Conservation (phyloP, 2,113 vertebrate species). For the Syngnathus typhle region DNA sequence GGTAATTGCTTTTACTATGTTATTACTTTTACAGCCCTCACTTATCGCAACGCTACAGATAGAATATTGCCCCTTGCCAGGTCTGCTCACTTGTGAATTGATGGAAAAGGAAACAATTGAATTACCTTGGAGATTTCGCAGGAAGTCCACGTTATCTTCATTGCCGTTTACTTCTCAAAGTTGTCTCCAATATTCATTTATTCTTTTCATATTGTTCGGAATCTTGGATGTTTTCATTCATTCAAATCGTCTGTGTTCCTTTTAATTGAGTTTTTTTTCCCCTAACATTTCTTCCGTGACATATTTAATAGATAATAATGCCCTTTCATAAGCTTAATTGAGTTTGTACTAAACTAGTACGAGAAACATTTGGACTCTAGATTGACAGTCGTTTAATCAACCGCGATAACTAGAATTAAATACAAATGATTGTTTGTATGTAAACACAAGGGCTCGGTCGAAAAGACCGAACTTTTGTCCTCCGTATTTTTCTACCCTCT, state of each 20-base stretch:
- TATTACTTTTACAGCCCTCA: slow-evolving; percentile 67
- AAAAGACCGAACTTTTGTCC: neutral
- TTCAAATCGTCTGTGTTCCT: slow-evolving; percentile 22
- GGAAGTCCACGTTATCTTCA: slow-evolving; percentile 49
- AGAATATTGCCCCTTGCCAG: slow-evolving; percentile 58
- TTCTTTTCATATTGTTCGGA: slow-evolving; percentile 24
- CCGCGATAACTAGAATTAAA: slow-evolving; percentile 3
- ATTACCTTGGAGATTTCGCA: slow-evolving; percentile 61
- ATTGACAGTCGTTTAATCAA: slow-evolving; percentile 8
- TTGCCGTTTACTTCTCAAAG: slow-evolving; percentile 31
- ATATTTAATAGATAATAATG: slow-evolving; percentile 7
- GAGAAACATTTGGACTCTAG: slow-evolving; percentile 15
- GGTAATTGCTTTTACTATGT: slow-evolving; percentile 69
- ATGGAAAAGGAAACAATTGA: slow-evolving; percentile 63
- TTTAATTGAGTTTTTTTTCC: slow-evolving; percentile 6
- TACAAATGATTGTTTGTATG: slow-evolving; percentile 31
- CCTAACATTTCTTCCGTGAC: slow-evolving; percentile 8
- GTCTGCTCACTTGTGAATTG: slow-evolving; percentile 47
- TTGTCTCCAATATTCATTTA: slow-evolving; percentile 28
- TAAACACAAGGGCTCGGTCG: slow-evolving; percentile 41
- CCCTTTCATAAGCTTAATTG: slow-evolving; percentile 17
- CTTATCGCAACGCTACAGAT: slow-evolving; percentile 62
- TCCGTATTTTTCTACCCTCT: slow-evolving; percentile 15
- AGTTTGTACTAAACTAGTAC: slow-evolving; percentile 18
- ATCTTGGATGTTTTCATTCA: slow-evolving; percentile 30